Evolutionary conservation across 2,113 vertebrate species (phyloP).

Genomic region (Suricata suricatta): DNA sequence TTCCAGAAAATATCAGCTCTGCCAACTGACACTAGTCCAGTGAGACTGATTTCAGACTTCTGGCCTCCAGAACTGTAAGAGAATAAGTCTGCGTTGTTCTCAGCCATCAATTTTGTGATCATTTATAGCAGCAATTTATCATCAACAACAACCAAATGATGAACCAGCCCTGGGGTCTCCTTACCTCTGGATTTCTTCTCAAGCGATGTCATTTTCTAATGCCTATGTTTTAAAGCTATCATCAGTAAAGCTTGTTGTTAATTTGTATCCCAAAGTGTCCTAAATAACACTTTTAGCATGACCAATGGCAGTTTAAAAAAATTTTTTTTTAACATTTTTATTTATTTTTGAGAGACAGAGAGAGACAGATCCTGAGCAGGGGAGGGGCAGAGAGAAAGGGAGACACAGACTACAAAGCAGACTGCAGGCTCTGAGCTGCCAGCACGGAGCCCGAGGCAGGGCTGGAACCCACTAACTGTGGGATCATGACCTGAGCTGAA

Average conservation of each 20-base stretch:
- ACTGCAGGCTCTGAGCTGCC: no score
- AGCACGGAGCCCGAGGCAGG: no score
- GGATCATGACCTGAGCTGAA: no score
- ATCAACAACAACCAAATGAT: background rate
- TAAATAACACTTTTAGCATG: background rate
- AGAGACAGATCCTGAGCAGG: no score
- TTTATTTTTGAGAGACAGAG: no score
- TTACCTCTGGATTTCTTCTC: background rate
- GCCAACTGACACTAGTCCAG: background rate
- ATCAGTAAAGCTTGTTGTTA: background rate
- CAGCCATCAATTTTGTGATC: background rate
- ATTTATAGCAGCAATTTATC: background rate
- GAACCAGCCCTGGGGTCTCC: background rate
- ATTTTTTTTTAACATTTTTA: no score
- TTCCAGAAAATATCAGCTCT: background rate
- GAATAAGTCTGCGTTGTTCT: background rate
- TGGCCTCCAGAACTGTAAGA: background rate
- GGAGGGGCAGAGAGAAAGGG: no score
- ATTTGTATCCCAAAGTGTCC: background rate
- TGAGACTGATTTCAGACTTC: background rate
- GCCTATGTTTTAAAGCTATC: background rate
- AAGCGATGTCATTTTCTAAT: background rate
- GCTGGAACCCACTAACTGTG: no score
- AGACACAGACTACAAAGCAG: no score
- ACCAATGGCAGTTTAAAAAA: background rate